Evolutionary conservation across 1,140 invertebrate species (phyloP).

Genomic region (Pteromalus puparum): DNA sequence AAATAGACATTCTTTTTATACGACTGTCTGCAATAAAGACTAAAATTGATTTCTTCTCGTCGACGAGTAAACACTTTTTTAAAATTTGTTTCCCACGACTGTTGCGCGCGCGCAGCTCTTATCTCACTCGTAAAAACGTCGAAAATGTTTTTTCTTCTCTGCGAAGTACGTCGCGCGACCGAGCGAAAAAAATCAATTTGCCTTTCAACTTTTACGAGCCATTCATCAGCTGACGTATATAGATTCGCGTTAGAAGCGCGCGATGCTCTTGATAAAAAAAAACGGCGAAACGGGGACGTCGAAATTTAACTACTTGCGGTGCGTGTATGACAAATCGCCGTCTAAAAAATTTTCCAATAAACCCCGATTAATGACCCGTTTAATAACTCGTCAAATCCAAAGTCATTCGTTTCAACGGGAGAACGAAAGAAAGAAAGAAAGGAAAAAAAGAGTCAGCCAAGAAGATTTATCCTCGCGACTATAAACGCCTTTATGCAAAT

Average conservation of each 20-base stretch:
- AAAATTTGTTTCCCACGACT: not conserved
- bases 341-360: not conserved
- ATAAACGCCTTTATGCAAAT: conserved; percentile 1
- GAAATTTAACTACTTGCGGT: not conserved
- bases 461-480: not conserved
- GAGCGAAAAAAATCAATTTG: not conserved
- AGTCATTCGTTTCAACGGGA: not conserved
- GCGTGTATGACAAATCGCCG: no score
- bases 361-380: not conserved
- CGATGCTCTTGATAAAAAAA: not conserved
- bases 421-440: not conserved
- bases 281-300: not conserved
- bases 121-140: conserved; percentile 3
- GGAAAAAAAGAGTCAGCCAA: not conserved
- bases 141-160: not conserved
- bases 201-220: not conserved
- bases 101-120: not conserved
- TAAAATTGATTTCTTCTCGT: no score
- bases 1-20: not conserved
- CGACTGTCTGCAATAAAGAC: not conserved
- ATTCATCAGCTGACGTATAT: not conserved
- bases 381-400: not conserved
- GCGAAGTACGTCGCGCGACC: not conserved
- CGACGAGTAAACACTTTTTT: no score
- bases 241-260: not conserved